Evolutionary conservation across 2,797 vertebrate genomes (phyloP).

Genomic region (Anguilla obscura): DNA sequence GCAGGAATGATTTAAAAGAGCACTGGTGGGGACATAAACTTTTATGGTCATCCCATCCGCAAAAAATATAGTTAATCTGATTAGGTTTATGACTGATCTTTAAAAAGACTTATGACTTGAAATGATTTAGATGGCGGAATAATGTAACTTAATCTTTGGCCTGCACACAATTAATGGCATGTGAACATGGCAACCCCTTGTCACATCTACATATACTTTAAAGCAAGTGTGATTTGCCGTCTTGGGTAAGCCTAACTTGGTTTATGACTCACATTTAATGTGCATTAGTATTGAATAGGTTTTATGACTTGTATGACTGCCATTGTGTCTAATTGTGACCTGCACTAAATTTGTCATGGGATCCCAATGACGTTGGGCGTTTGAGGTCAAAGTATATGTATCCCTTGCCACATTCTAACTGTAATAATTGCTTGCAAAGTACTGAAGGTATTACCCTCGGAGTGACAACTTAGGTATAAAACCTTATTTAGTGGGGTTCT

Average conservation of each 20-base stretch:
- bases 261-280: conserved; percentile 26
- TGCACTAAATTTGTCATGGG: conserved; percentile 13
- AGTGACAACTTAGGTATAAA: conserved; percentile 20
- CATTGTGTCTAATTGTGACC: neutral
- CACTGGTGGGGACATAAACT: conserved; percentile 8
- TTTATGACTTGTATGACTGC: neutral
- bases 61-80: conserved; percentile 25
- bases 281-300: conserved; percentile 5
- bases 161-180: conserved; percentile 20
- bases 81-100: conserved; percentile 21
- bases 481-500: conserved; percentile 19
- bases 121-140: conserved; percentile 21
- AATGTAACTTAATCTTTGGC: conserved; percentile 12
- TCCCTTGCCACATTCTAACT: conserved; percentile 13
- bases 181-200: conserved; percentile 10
- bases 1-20: conserved; percentile 18
- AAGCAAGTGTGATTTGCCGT: conserved; percentile 23
- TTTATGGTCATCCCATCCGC: conserved; percentile 10
- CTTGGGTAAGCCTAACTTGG: conserved; percentile 12
- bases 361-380: neutral
- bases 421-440: conserved; percentile 30
- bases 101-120: conserved; percentile 11
- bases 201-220: conserved; percentile 24
- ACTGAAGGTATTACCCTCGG: neutral
- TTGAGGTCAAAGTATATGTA: conserved; percentile 19